A percentile compares a stretch with the other conserved stretches of the same genome.
phyloP scores from a whole-genome alignment of 1,140 invertebrate genomes.

The Telenomus remus region DNA sequence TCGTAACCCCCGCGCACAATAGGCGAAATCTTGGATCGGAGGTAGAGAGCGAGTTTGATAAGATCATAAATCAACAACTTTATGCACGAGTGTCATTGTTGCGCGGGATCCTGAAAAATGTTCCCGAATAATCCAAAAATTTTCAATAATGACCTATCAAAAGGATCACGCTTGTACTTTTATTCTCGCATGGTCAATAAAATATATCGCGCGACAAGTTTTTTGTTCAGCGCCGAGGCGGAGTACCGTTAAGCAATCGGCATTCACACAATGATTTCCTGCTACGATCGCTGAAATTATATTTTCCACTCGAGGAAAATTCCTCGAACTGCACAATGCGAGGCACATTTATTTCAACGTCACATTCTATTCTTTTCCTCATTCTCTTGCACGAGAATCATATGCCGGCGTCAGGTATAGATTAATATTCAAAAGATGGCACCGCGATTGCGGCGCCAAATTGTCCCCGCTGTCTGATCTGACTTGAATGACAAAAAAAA shows the following conservation, averaged over 20 bases:
- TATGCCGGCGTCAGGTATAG: slow-evolving; percentile 17
- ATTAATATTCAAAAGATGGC: slow-evolving; percentile 29
- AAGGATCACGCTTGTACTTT: neutral
- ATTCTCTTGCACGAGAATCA: slow-evolving; percentile 20
- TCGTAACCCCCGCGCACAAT: too few species aligned
- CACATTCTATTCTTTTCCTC: slow-evolving; percentile 6
- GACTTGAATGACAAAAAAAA: slow-evolving; percentile 9
- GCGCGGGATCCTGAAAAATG: neutral
- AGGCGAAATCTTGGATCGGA: too few species aligned
- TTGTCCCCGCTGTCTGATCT: neutral
- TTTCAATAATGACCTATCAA: too few species aligned
- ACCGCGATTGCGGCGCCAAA: slow-evolving; percentile 33
- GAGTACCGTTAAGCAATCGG: slow-evolving; percentile 14
- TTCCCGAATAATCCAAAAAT: neutral
- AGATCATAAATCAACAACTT: slow-evolving; percentile 6
- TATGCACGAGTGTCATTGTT: neutral
- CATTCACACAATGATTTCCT: slow-evolving; percentile 1
- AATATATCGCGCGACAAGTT: slow-evolving; percentile 10
- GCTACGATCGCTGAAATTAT: slow-evolving; percentile 19
- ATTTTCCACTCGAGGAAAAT: slow-evolving; percentile 11
- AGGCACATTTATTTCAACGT: slow-evolving; percentile 15
- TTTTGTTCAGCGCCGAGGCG: too few species aligned
- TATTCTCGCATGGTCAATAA: neutral
- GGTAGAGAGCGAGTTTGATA: neutral
- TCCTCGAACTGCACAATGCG: slow-evolving; percentile 17